phyloP scores from a whole-genome alignment of 2,888 invertebrate species.

The Capitulum mitella region DNA sequence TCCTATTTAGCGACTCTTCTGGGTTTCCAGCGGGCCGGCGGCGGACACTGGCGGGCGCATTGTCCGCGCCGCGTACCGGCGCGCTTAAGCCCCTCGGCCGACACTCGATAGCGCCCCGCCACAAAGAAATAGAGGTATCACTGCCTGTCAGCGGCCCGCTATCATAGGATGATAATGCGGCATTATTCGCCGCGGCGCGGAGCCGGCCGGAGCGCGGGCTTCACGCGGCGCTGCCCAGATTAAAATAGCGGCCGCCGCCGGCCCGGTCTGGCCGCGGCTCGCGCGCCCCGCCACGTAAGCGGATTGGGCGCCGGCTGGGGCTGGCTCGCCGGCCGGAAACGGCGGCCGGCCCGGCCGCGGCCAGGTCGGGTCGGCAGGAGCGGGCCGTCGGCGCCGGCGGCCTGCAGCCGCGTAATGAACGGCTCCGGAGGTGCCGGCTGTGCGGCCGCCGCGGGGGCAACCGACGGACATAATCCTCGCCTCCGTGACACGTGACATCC shows the following conservation, averaged over 20 bases:
- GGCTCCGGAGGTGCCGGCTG: background rate
- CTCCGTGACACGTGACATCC: background rate
- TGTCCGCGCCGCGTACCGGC: background rate
- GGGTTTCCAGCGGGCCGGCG: background rate
- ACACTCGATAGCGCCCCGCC: slow-evolving; percentile 19
- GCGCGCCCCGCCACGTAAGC: background rate
- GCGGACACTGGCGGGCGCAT: background rate
- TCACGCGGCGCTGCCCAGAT: background rate
- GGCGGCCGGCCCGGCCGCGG: background rate
- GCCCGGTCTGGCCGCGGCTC: background rate
- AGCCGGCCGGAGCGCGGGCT: background rate
- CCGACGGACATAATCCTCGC: background rate
- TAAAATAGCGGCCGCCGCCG: slow-evolving; percentile 7
- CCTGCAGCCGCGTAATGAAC: background rate
- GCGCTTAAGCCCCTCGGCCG: background rate
- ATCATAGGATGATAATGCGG: background rate
- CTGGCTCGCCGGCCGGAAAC: background rate
- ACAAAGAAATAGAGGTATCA: slow-evolving; percentile 9
- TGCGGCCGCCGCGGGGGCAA: background rate
- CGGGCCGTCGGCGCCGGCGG: background rate
- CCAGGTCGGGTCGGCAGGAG: too few relatives aligned
- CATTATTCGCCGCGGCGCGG: background rate
- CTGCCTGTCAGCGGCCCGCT: background rate
- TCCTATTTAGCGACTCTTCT: background rate
- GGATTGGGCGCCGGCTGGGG: background rate